A percentile compares a stretch with the other conserved stretches of the same genome.
phyloP scores from a whole-genome alignment of 2,113 vertebrate genomes.

The Pelvicachromis taeniatus region DNA sequence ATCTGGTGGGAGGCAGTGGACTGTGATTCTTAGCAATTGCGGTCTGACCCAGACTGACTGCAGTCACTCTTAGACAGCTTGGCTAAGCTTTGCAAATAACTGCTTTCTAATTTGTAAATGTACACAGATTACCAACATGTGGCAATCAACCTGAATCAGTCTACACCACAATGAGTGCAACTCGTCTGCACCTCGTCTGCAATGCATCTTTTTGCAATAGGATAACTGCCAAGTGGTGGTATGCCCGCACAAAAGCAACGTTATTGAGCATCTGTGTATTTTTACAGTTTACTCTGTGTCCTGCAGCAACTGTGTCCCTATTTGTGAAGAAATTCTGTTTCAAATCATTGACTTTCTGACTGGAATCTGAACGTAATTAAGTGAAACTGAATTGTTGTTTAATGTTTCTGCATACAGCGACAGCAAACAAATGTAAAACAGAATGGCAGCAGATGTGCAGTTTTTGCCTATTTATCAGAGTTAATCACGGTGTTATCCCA shows the following conservation, averaged over 20 bases:
- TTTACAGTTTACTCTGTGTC: no score
- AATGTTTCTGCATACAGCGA: fast-evolving
- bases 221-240: background rate
- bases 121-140: background rate
- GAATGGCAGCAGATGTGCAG: background rate
- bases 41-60: background rate
- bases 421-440: background rate
- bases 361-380: background rate
- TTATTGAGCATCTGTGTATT: no score
- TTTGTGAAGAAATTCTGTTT: background rate
- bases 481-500: background rate
- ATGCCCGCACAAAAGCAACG: background rate
- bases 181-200: background rate
- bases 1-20: background rate
- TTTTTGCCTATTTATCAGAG: background rate
- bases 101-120: background rate
- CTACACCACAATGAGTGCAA: background rate
- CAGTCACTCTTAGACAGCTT: fast-evolving
- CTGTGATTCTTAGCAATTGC: background rate
- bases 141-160: background rate
- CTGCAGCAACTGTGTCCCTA: no score
- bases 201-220: background rate
- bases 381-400: background rate
- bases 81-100: background rate
- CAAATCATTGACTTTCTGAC: fast-evolving